Evolutionary conservation across 2,888 invertebrate genomes (phyloP).

Genomic region (Tetramorium bicarinatum): DNA sequence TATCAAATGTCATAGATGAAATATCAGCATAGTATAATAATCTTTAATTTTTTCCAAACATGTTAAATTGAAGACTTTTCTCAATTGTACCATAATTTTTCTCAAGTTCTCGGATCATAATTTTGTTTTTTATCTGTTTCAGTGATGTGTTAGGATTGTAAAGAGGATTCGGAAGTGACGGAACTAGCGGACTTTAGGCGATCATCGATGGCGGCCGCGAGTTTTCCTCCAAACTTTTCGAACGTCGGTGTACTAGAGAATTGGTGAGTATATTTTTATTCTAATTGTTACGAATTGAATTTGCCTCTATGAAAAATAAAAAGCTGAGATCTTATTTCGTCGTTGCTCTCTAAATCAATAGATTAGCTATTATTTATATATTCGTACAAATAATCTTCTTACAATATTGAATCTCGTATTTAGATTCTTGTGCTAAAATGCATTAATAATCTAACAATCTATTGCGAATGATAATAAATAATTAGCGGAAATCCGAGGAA

Average conservation of each 20-base stretch:
- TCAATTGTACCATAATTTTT: not conserved
- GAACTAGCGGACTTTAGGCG: constrained; percentile 77
- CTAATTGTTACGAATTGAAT: not conserved
- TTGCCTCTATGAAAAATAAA: not conserved
- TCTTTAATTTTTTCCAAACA: not conserved
- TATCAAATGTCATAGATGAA: too few species aligned
- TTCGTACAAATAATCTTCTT: not conserved
- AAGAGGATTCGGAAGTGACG: constrained; percentile 77
- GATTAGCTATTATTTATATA: not conserved
- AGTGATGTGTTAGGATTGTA: constrained; percentile 72
- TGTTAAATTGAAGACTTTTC: not conserved
- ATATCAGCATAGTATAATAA: too few species aligned
- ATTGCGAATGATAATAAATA: not conserved
- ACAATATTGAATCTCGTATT: not conserved
- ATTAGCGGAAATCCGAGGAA: not conserved
- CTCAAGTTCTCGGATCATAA: not conserved
- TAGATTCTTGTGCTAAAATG: not conserved
- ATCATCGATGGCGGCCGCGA: constrained; percentile 84
- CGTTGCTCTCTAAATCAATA: not conserved
- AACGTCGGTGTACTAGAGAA: constrained; percentile 85
- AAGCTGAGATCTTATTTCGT: constrained; percentile 13
- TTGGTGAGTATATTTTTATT: constrained; percentile 80
- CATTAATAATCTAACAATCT: not conserved
- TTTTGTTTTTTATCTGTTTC: constrained; percentile 63
- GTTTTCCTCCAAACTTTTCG: constrained; percentile 84